Evolutionary conservation across 1,140 invertebrate species (phyloP).

Genomic region (Apis dorsata): DNA sequence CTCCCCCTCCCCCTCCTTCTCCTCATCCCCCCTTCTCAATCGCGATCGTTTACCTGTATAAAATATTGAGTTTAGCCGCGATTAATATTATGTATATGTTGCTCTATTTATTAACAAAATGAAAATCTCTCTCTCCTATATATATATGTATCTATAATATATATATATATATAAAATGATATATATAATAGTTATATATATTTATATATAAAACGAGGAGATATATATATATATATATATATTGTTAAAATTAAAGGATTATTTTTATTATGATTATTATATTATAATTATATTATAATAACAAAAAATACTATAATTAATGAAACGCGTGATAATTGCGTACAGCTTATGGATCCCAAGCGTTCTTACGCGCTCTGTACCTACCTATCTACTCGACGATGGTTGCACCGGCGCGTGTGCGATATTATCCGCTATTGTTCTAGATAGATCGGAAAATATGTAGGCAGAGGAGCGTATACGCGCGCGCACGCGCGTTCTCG

Average conservation of each 20-base stretch:
- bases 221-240: constrained; percentile 63
- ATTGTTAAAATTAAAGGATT: constrained; percentile 75
- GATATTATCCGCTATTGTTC: constrained; percentile 49
- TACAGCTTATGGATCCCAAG: constrained; percentile 12
- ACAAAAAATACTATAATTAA: constrained; percentile 55
- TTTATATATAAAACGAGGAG: constrained; percentile 60
- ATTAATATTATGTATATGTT: constrained; percentile 78
- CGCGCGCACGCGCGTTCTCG: constrained; percentile 20
- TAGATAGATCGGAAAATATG: constrained; percentile 48
- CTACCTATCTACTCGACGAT: constrained; percentile 28
- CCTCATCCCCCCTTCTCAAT: neutral
- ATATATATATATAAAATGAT: constrained; percentile 51
- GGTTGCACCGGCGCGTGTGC: constrained; percentile 6
- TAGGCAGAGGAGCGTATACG: constrained; percentile 23
- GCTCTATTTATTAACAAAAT: constrained; percentile 78
- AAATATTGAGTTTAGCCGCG: constrained; percentile 64
- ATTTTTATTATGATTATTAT: constrained; percentile 70
- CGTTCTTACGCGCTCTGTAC: constrained; percentile 40
- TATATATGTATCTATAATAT: constrained; percentile 68
- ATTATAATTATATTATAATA: constrained; percentile 70
- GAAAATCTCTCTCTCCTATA: constrained; percentile 57
- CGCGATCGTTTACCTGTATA: constrained; percentile 64
- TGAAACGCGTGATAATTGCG: constrained; percentile 1
- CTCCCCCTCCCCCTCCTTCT: too few relatives aligned
- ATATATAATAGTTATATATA: constrained; percentile 63